Base-by-base conservation (phyloP, 2,113 vertebrate genomes). In the Hippoglossus stenolepis region DNA sequence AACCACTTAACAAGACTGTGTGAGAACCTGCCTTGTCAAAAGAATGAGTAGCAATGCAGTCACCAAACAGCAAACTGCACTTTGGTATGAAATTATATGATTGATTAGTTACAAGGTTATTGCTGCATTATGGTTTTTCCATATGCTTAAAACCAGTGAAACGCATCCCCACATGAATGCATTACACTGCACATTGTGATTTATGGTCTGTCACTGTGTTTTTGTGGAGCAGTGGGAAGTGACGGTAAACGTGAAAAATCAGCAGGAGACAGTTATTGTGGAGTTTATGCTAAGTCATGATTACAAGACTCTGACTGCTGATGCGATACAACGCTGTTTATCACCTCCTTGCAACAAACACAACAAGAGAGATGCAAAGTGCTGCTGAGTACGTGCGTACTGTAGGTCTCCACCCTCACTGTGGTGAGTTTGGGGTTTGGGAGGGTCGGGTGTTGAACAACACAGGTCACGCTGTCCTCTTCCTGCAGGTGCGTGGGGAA, bases 401-500 rank as follows among this genome's bases (percentile, higher is more conserved):
- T 64, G 58, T 83, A 92, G 0, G 88, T 90, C 24, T 91, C 83
- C 81, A 94, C 90, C 24, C 62, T 64, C 56, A 72, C 84, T 21
- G 84, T 75, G 70, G 73, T 71, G 76, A 71, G 70, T 7, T 31
- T 49, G 14, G 85, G 88, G 35, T 72, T 58, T 23, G 85, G 58
- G 65, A 93, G 79, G 60, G 93, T 74, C 7, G 28, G 82, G 77
- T 94, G 94, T 49, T 82, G 40, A 40, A 95, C 83, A 17, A 82
- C 69, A 20, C 93, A 95, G 64, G 80, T 87, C 45, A 93, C 85
- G 4, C 26, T 82, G 59, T 90, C 90, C 17, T 92, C 82, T 1
- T 93, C 88, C 67, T 92, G 92, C 24, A 92, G 78, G 72, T 86
- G 89, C 47, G 92, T 86, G 58, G 93, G 91, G 78, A 94, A 93